phyloP scores from a whole-genome alignment of 2,888 invertebrate species.

The Plutella xylostella region DNA sequence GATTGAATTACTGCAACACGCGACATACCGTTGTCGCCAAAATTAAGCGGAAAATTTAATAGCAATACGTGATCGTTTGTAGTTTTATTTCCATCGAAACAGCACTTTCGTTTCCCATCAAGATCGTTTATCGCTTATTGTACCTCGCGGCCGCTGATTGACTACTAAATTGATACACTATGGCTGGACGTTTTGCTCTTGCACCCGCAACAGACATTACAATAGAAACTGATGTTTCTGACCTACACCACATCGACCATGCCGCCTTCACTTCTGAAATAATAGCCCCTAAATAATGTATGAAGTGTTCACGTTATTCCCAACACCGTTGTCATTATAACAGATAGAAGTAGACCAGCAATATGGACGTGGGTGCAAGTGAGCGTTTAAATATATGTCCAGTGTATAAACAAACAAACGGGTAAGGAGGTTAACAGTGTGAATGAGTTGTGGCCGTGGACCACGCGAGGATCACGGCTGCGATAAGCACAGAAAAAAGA shows the following conservation, averaged over 20 bases:
- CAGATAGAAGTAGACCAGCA: no score
- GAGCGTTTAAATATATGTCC: background rate
- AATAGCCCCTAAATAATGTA: no score
- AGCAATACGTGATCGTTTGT: constrained; percentile 45
- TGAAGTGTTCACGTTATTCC: no score
- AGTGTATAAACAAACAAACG: no score
- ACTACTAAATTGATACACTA: no score
- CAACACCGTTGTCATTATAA: no score
- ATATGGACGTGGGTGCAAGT: background rate
- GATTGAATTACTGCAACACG: constrained; percentile 26
- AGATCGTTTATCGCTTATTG: constrained; percentile 29
- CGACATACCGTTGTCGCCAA: constrained; percentile 48
- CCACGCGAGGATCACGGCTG: background rate
- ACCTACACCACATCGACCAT: no score
- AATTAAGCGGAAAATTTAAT: constrained; percentile 62
- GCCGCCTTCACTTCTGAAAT: no score
- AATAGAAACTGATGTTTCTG: no score
- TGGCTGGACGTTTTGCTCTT: no score
- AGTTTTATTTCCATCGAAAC: constrained; percentile 32
- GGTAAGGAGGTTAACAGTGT: background rate
- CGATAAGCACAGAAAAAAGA: constrained; percentile 4
- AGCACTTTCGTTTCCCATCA: constrained; percentile 51
- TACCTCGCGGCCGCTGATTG: constrained; percentile 23
- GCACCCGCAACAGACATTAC: no score
- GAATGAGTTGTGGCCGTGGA: background rate